A percentile compares a stretch with the other conserved stretches of the same genome.
These are phyloP conservation scores for Halcyon smyrnensis DNA, from an alignment of 2,797 vertebrate species.

Conservation along the genomic window DNA sequence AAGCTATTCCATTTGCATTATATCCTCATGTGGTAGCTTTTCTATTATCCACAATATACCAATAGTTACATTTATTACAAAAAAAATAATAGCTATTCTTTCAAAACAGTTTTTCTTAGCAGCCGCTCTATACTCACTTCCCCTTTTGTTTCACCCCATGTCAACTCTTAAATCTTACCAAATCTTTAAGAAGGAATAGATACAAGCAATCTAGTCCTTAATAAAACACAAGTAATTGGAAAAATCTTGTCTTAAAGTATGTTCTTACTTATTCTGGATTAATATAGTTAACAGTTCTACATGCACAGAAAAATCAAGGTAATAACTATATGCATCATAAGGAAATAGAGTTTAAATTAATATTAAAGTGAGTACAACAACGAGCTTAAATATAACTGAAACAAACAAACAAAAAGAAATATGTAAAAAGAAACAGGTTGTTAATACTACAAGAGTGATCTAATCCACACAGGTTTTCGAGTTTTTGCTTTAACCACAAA, in stretches of 20 bases:
- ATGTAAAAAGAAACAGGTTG: neutral
- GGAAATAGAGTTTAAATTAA: neutral
- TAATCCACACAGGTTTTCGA: neutral
- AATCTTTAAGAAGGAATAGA: neutral
- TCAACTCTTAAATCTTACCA: neutral
- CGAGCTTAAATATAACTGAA: neutral
- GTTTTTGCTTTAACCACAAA: neutral
- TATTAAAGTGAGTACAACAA: neutral
- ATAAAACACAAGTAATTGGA: neutral
- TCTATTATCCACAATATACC: neutral
- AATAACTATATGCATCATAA: neutral
- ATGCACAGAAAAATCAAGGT: neutral
- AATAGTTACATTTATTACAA: neutral
- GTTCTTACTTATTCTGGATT: neutral
- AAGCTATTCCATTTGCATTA: neutral
- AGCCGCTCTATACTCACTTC: neutral
- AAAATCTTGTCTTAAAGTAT: neutral
- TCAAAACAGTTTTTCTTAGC: neutral
- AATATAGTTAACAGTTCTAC: neutral
- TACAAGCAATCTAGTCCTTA: neutral
- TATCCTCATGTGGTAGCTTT: neutral
- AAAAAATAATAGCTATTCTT: neutral
- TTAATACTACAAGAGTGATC: neutral
- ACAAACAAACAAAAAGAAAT: neutral
- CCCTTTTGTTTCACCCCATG: neutral